phyloP scores from a whole-genome alignment of 2,888 invertebrate genomes.

The Xylophagus ater region DNA sequence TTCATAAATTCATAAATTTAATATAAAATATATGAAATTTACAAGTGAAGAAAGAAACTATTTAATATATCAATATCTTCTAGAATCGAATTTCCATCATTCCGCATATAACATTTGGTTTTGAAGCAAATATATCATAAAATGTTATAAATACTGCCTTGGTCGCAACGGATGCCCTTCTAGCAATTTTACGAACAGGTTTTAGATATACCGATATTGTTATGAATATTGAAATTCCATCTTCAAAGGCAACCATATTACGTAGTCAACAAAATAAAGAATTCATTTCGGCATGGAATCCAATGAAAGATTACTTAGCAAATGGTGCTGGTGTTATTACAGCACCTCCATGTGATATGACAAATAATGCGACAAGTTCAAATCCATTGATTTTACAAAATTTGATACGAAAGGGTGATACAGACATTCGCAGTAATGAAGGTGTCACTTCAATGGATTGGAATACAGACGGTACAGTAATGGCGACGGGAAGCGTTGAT shows the following conservation, averaged over 20 bases:
- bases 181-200: constrained; percentile 94
- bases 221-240: constrained; percentile 90
- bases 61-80: too few relatives aligned
- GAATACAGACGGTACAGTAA: constrained; percentile 93
- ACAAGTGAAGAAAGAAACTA: too few relatives aligned
- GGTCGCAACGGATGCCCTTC: constrained; percentile 88
- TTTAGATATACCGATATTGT: constrained; percentile 97
- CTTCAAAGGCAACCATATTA: constrained; percentile 86
- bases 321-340: too few relatives aligned
- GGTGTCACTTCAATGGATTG: constrained; percentile 98
- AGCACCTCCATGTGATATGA: constrained; percentile 98
- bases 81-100: too few relatives aligned
- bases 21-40: too few relatives aligned
- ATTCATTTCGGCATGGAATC: constrained; percentile 99
- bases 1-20: too few relatives aligned
- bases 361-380: constrained; percentile 72
- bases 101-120: too few relatives aligned
- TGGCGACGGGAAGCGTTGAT: constrained; percentile 98
- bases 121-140: too few relatives aligned
- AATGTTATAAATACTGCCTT: constrained; percentile 96
- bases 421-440: constrained; percentile 96
- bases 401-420: constrained; percentile 95
- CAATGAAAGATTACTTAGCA: constrained; percentile 90
- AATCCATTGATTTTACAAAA: constrained; percentile 89
- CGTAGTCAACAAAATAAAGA: constrained; percentile 97